Evolutionary conservation across 92 coral and sea anemone species (phyloP).

Genomic region (Parazoanthus darwini): DNA sequence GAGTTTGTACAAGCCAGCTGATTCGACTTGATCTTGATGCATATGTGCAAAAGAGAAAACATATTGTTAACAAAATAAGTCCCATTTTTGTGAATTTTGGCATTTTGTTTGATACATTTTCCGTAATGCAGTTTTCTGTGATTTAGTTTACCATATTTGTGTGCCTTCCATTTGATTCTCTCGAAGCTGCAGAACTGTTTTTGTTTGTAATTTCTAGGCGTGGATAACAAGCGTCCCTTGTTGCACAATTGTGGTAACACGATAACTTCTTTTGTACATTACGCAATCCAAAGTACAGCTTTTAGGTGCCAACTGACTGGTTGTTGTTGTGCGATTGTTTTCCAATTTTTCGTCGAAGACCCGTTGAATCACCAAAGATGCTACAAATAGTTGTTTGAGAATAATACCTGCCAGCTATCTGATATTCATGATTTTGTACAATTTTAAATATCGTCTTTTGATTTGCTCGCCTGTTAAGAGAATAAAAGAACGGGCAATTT

Average conservation of each 20-base stretch:
- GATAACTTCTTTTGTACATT: constrained; percentile 6
- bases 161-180: background rate
- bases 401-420: background rate
- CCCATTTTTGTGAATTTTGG: background rate
- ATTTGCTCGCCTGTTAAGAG: too few species aligned
- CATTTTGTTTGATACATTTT: too few species aligned
- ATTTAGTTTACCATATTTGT: background rate
- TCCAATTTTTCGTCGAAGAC: background rate
- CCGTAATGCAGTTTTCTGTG: background rate
- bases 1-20: too few species aligned
- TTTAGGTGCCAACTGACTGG: background rate
- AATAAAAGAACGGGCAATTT: too few species aligned
- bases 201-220: background rate
- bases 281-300: background rate
- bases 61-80: background rate
- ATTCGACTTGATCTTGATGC: too few species aligned
- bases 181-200: background rate
- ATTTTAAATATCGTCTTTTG: too few species aligned
- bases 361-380: background rate
- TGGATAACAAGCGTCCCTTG: background rate
- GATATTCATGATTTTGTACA: too few species aligned
- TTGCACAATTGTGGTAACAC: background rate
- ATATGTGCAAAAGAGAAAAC: background rate
- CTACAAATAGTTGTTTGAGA: background rate
- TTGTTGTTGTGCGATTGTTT: too few species aligned